Percentiles rank a stretch among this genome's conserved stretches.
phyloP scores from a whole-genome alignment of 1,140 invertebrate genomes.

The Drosophila malerkotliana region DNA sequence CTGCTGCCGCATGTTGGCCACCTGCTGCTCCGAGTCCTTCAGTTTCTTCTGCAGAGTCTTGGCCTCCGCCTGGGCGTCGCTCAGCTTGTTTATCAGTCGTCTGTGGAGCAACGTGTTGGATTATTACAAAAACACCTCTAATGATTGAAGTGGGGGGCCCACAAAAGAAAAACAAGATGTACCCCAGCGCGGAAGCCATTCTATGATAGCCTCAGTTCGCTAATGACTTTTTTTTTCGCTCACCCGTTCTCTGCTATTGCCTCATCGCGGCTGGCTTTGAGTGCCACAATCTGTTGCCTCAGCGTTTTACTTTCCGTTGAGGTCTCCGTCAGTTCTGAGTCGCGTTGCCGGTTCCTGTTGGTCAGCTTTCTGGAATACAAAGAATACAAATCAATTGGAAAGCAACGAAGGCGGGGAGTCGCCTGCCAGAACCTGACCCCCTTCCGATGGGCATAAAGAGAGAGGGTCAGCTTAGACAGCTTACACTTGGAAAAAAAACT shows the following conservation, averaged over 20 bases:
- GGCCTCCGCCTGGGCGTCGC: slow-evolving; percentile 83
- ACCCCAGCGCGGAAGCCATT: slow-evolving; percentile 45
- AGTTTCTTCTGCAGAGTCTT: slow-evolving; percentile 85
- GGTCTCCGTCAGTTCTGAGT: slow-evolving; percentile 70
- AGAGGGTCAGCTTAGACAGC: slow-evolving; percentile 3
- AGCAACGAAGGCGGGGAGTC: slow-evolving; percentile 4
- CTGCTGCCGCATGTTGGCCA: slow-evolving; percentile 87
- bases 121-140: slow-evolving; percentile 46
- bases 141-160: slow-evolving; percentile 20
- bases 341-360: slow-evolving; percentile 69
- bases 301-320: slow-evolving; percentile 77
- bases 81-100: slow-evolving; percentile 67
- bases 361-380: slow-evolving; percentile 57
- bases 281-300: slow-evolving; percentile 73
- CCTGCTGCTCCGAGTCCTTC: slow-evolving; percentile 85
- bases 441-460: slow-evolving; percentile 38
- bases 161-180: slow-evolving; percentile 10
- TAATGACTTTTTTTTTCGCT: slow-evolving; percentile 53
- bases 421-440: slow-evolving; percentile 35
- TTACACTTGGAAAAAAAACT: slow-evolving; percentile 20
- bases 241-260: slow-evolving; percentile 81
- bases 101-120: slow-evolving; percentile 36
- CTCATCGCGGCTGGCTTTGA: slow-evolving; percentile 77
- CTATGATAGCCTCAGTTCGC: slow-evolving; percentile 40
- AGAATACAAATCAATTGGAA: slow-evolving; percentile 24